These are phyloP conservation scores for Halcyon leucocephala DNA, from an alignment of 2,797 vertebrate genomes.

Conservation along the genomic window DNA sequence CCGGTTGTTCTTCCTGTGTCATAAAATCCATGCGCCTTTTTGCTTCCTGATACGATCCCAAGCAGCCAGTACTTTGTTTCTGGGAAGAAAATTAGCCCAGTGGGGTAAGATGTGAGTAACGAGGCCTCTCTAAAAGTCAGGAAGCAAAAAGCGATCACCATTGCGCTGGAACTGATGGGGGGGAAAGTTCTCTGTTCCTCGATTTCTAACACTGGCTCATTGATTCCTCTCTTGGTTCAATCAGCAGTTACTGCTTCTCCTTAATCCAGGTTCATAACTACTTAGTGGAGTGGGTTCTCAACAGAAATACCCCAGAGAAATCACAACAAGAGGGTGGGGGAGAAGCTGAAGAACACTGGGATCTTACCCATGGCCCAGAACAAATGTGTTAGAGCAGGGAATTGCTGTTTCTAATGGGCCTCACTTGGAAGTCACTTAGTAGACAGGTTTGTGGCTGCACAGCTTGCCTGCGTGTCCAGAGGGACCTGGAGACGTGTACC, in stretches of 20 bases:
- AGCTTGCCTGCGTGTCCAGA: not conserved
- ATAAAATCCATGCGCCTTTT: not conserved
- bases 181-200: not conserved
- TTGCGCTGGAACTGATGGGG: constrained; percentile 35
- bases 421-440: not conserved
- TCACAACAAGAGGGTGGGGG: accelerated
- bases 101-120: constrained; percentile 24
- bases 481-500: not conserved
- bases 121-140: constrained; percentile 28
- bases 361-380: not conserved
- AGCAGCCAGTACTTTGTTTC: constrained; percentile 7
- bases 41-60: not conserved
- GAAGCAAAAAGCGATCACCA: constrained; percentile 7
- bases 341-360: not conserved
- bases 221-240: constrained; percentile 58
- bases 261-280: constrained; percentile 35
- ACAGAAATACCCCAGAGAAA: constrained; percentile 38
- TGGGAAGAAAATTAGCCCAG: constrained; percentile 27
- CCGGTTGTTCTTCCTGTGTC: not conserved
- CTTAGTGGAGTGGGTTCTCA: not conserved
- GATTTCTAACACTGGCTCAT: constrained; percentile 58
- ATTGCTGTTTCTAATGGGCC: not conserved
- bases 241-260: constrained; percentile 64
- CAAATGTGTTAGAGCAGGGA: not conserved
- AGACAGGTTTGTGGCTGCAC: not conserved